These are phyloP conservation scores for Trissolcus brochymenae DNA, from an alignment of 2,888 invertebrate species.

Conservation along the genomic window DNA sequence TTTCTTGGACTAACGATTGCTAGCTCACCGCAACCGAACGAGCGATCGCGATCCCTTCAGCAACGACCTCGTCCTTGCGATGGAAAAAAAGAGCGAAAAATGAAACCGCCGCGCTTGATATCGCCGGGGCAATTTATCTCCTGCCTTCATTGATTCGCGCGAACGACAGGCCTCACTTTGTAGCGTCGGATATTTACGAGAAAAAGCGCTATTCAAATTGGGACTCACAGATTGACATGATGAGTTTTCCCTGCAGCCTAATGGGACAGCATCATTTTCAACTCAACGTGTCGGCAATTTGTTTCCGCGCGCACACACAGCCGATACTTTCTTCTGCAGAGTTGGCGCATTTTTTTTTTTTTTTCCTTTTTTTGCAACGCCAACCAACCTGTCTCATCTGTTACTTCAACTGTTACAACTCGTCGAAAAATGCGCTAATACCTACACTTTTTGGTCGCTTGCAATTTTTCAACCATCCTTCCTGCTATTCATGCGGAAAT, in stretches of 20 bases:
- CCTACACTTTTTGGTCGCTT: too few relatives aligned
- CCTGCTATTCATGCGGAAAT: too few relatives aligned
- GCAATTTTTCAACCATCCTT: too few relatives aligned
- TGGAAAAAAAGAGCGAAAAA: constrained; percentile 48
- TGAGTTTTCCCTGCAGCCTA: constrained; percentile 8
- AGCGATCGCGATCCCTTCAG: constrained; percentile 28
- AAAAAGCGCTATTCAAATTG: constrained; percentile 23
- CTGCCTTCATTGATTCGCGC: constrained; percentile 33
- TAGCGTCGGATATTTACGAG: constrained; percentile 11
- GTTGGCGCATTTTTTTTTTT: constrained; percentile 27
- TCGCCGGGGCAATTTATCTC: constrained; percentile 33
- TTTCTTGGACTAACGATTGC: constrained; percentile 34
- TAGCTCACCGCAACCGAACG: constrained; percentile 38
- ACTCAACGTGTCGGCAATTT: constrained; percentile 19
- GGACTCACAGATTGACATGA: constrained; percentile 12
- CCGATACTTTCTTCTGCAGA: constrained; percentile 22
- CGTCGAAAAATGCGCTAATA: constrained; percentile 3
- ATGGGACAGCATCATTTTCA: constrained; percentile 31
- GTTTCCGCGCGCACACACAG: constrained; percentile 9
- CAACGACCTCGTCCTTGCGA: constrained; percentile 47
- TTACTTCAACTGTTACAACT: constrained; percentile 29
- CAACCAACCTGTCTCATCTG: constrained; percentile 21
- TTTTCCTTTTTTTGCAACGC: neutral
- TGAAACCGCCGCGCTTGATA: neutral
- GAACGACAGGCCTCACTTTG: constrained; percentile 29